Percentiles rank a stretch among this genome's conserved stretches.
Evolutionary conservation across 2,797 vertebrate species (phyloP).

Genomic region (Pangasius krempfi): DNA sequence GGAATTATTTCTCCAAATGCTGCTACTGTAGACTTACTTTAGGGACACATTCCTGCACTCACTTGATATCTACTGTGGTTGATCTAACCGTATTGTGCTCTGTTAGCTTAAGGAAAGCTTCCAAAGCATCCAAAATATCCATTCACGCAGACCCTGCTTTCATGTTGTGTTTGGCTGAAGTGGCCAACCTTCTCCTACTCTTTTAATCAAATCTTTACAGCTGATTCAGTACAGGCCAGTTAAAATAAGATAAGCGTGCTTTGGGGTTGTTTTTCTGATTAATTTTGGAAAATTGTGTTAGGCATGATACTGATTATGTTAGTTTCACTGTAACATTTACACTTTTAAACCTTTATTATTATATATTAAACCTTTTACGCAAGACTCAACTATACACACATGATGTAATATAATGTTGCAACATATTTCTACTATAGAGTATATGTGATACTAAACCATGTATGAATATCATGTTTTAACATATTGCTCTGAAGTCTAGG

Average conservation of each 20-base stretch:
- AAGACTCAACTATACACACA: background rate
- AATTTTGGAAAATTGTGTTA: conserved; percentile 18
- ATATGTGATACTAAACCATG: background rate
- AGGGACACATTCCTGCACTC: conserved; percentile 26
- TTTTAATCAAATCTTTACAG: conserved; percentile 27
- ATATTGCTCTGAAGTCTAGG: no score
- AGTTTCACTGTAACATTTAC: background rate
- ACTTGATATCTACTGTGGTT: background rate
- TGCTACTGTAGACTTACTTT: conserved; percentile 44
- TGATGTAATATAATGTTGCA: background rate
- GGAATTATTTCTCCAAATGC: conserved; percentile 25
- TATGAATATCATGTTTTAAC: no score
- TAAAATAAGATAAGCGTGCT: conserved; percentile 48
- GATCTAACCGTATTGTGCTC: conserved; percentile 38
- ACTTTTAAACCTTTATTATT: background rate
- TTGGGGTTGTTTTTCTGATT: conserved; percentile 2
- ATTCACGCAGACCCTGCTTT: conserved; percentile 61
- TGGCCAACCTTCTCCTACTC: conserved; percentile 23
- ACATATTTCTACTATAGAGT: background rate
- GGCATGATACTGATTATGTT: background rate
- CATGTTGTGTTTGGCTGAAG: conserved; percentile 64
- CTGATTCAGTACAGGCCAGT: conserved; percentile 56
- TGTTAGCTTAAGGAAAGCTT: conserved; percentile 52
- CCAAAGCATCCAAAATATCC: conserved; percentile 57
- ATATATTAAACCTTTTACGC: background rate